Conservation (phyloP, 2,113 vertebrate genomes). For the Daboia siamensis region DNA sequence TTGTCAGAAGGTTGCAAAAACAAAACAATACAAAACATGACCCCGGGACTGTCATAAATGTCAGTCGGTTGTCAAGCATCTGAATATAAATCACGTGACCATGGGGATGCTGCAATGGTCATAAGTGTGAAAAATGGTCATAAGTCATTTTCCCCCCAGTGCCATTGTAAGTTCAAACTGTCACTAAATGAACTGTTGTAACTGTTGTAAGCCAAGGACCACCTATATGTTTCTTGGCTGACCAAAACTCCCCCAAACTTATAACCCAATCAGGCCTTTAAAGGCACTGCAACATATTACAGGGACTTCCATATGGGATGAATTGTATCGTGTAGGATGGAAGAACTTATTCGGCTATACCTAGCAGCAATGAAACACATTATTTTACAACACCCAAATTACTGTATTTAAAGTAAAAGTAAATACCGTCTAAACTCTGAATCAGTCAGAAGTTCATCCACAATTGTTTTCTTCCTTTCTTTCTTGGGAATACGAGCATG, state of each 20-base stretch:
- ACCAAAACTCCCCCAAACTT: background rate
- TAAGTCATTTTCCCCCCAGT: background rate
- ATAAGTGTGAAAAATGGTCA: background rate
- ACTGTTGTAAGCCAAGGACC: background rate
- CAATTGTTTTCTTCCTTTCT: constrained; percentile 91
- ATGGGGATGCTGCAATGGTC: background rate
- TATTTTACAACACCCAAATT: background rate
- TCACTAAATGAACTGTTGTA: background rate
- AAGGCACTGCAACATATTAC: background rate
- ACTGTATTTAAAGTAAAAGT: background rate
- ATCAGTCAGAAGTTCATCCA: constrained; percentile 92
- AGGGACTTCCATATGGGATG: background rate
- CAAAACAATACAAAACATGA: too few relatives aligned
- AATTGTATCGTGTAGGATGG: background rate
- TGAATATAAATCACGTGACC: background rate
- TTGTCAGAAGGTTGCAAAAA: too few relatives aligned
- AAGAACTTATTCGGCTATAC: background rate
- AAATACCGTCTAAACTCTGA: constrained; percentile 90
- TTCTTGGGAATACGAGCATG: constrained; percentile 94
- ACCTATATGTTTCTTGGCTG: background rate
- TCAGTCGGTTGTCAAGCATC: background rate
- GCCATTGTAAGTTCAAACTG: background rate
- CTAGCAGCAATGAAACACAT: background rate
- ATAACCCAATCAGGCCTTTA: background rate
- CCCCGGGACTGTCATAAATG: too few relatives aligned